Evolutionary conservation across 1,140 invertebrate species (phyloP), one percentile per base, ranked within the genome.

Genomic region (Himalopsyche phryganea): DNA sequence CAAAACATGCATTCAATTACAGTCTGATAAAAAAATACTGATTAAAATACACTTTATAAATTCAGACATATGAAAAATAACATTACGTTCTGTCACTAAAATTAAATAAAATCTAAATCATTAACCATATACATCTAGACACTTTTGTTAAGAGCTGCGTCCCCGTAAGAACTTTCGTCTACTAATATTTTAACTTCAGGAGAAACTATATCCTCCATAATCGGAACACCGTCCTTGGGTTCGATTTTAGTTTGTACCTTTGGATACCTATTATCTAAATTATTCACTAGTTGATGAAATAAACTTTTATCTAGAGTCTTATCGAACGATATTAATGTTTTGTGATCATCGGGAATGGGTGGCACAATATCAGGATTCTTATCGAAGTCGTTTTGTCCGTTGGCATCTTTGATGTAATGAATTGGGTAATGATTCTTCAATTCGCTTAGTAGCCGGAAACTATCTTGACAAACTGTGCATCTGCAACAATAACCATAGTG

Each of bases 351-450:
- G 18, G 56, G 18, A 20, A 40, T 14, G 2, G 35, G 38, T 17
- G 15, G 15, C 13, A 49, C 36, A 17, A 58, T 18, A 15, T 20
- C 4, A n/a, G 15, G 10, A 11, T 7, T 28, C 36, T 46, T 44
- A 36, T 58, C 19, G 11, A 33, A 14, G 38, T 35, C 23, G 9
- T 14, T 58, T 28, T 58, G 41, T 7, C 46, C 33, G 10, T 50
- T 46, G 13, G 33, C 55, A 13, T 51, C 41, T 14, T 47, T 56
- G 5, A 59, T 58, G 53, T 76, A 76, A 54, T 78, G 74, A 0
- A 69, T 57, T 1, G 74, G 74, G 20, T 78, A 78, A 56, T 78
- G 74, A 1, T 69, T 67, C 58, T 76, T 76, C 15, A 78, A 47
- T 50, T 78, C 76, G 5, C 69, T 71, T 23, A 71, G 58, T 0